Evolutionary conservation across 2,888 invertebrate genomes (phyloP).

Genomic region (Beris chalybata): DNA sequence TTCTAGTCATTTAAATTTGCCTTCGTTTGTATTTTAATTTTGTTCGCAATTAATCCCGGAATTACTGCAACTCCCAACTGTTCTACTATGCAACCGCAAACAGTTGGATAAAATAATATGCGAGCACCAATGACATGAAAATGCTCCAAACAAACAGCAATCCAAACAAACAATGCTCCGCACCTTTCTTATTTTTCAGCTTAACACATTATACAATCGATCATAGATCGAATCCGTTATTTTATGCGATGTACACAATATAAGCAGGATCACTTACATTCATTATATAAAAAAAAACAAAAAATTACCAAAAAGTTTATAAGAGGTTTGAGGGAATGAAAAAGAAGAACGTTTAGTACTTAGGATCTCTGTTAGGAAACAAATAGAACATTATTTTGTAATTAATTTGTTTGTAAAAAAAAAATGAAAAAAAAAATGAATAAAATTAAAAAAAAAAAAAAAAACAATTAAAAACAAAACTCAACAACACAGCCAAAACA

Average conservation of each 20-base stretch:
- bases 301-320: slow-evolving; percentile 16
- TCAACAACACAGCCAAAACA: slow-evolving; percentile 7
- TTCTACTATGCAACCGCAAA: slow-evolving; percentile 7
- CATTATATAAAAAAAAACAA: slow-evolving; percentile 7
- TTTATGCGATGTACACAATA: not conserved
- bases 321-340: slow-evolving; percentile 18
- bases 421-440: slow-evolving; percentile 24
- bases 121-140: slow-evolving; percentile 6
- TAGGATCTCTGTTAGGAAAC: slow-evolving; percentile 30
- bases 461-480: slow-evolving; percentile 28
- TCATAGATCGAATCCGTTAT: not conserved
- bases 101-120: slow-evolving; percentile 1
- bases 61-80: slow-evolving; percentile 37
- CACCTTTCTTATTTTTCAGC: slow-evolving; percentile 58
- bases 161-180: slow-evolving; percentile 43
- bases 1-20: slow-evolving; percentile 12
- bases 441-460: slow-evolving; percentile 24
- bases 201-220: slow-evolving; percentile 48
- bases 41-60: slow-evolving; percentile 5
- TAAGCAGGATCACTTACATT: slow-evolving; percentile 27
- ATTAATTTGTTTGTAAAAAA: slow-evolving; percentile 33
- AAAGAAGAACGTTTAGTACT: slow-evolving; percentile 20
- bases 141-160: slow-evolving; percentile 10
- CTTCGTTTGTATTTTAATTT: not conserved
- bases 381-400: slow-evolving; percentile 29